Percentiles rank a stretch among this genome's conserved stretches.
Evolutionary conservation across 2,113 vertebrate genomes (phyloP).

Genomic region (Stegostoma tigrinum): DNA sequence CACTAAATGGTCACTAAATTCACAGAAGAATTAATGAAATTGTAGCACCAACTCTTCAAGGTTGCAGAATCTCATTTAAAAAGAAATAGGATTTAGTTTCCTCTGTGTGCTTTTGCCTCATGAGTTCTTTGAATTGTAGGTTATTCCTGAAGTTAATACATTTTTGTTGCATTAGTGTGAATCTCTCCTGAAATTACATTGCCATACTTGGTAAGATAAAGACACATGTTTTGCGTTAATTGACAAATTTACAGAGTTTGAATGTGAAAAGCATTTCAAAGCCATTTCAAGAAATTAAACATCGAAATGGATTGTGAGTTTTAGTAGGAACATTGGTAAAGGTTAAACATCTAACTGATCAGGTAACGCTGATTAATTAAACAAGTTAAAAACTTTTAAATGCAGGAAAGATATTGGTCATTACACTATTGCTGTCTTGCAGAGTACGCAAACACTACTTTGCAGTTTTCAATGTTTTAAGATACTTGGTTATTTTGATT

Average conservation of each 20-base stretch:
- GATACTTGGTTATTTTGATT: background rate
- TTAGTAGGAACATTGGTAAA: background rate
- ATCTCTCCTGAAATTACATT: background rate
- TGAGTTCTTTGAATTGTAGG: background rate
- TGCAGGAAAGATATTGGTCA: background rate
- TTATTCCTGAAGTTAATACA: background rate
- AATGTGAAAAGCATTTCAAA: background rate
- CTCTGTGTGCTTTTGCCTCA: background rate
- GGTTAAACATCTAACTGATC: background rate
- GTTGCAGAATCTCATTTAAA: background rate
- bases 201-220: background rate
- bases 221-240: background rate
- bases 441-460: background rate
- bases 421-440: background rate
- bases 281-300: background rate
- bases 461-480: background rate
- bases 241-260: background rate
- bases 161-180: background rate
- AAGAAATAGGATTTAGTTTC: background rate
- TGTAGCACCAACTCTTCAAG: background rate
- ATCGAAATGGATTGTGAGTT: background rate
- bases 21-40: background rate
- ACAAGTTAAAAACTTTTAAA: background rate
- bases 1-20: background rate
- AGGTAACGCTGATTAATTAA: background rate